Evolutionary conservation across 2,797 vertebrate genomes (phyloP), one percentile per base, ranked within the genome.

Genomic region (Lepilemur septentrionalis): DNA sequence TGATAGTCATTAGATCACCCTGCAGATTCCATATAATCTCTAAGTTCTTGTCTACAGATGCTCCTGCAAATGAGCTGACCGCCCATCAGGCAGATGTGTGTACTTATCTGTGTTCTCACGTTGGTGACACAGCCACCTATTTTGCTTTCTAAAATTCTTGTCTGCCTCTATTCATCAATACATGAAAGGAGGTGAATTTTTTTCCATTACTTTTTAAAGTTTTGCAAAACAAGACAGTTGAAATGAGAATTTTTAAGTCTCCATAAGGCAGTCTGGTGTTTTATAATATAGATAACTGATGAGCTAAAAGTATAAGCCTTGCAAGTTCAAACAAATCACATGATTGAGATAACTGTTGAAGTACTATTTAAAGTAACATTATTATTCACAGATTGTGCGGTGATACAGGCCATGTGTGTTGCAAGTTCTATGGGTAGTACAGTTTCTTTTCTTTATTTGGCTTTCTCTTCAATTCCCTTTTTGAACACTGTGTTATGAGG

Each of bases 291-390:
- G 89, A 80, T 75, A 48, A 95, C 73, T 67, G 79, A 82, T 18
- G 43, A 86, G 67, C 61, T 80, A 50, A 57, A 85, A 76, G 38
- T 32, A 46, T 30, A 79, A 89, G 43, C 41, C 46, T 84, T 52
- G 59, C 76, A 78, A 84, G 89, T 96, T 79, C 76, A 90, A 93
- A 93, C 83, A 93, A 78, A 81, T 83, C 52, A 67, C n/a, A 76
- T n/a, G 73, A 38, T 48, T n/a, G 87, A 95, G 76, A 67, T 91
- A 69, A 90, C 41, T 63, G 50, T 55, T 67, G 65, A 72, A 80
- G 28, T 15, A 61, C 67, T 93, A 93, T 93, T 89, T 92, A 94
- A 92, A 89, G 85, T 82, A 89, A 79, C 79, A 61, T 93, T 81
- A 50, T 79, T 50, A 82, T 78, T 86, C 94, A 67, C 61, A 93